Conservation (phyloP, 30 jellyfish, hydroid and myxozoan genomes). For the Mastigias papua region DNA sequence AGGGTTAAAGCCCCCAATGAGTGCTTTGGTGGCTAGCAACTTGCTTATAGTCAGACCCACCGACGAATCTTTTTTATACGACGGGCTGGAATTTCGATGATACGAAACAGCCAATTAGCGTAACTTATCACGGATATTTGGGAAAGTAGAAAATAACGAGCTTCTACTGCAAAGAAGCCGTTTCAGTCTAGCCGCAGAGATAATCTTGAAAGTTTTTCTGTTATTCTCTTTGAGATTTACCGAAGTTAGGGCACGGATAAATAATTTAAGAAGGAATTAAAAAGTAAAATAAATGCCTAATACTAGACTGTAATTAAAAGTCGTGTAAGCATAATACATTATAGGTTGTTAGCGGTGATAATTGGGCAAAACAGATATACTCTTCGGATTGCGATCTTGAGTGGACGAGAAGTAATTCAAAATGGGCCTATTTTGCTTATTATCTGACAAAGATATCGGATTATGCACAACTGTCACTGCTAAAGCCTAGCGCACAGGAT, state of each 20-base stretch:
- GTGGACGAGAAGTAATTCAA: no score
- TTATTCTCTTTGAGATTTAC: neutral
- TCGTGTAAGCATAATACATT: neutral
- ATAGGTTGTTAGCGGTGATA: neutral
- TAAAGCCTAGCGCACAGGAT: no score
- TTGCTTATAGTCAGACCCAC: no score
- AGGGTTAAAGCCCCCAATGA: no score
- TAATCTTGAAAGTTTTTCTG: neutral
- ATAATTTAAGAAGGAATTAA: neutral
- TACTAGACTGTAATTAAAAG: slow-evolving; percentile 4
- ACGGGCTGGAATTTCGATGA: neutral
- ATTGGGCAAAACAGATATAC: neutral
- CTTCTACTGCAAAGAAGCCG: neutral
- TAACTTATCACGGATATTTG: neutral
- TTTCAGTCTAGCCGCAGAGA: slow-evolving; percentile 1
- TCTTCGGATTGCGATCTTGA: neutral
- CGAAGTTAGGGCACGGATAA: neutral
- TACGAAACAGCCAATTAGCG: neutral
- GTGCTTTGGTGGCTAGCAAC: no score
- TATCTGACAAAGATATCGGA: no score
- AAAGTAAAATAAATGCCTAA: slow-evolving; percentile 4
- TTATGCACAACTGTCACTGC: no score
- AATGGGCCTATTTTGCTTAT: no score
- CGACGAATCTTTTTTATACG: neutral
- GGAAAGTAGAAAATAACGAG: neutral